Evolutionary conservation across 2,113 vertebrate species (phyloP).

Genomic region (Piprites chloris): DNA sequence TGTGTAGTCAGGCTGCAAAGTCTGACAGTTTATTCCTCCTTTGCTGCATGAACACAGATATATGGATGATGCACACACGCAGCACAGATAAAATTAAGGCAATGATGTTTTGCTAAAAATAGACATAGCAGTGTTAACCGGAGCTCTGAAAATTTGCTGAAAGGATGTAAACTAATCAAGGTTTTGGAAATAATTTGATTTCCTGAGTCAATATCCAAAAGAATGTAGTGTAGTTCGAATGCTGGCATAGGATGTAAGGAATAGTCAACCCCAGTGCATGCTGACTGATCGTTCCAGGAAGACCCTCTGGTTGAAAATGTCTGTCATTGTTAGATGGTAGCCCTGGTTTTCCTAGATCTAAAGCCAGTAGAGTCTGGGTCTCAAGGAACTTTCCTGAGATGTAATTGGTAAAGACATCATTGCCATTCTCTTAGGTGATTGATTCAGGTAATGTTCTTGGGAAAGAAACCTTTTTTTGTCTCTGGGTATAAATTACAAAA

Average conservation of each 20-base stretch:
- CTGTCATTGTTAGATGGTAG: not conserved
- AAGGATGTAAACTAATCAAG: not conserved
- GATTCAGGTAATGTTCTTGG: not conserved
- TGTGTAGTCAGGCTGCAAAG: not conserved
- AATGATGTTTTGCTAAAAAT: not conserved
- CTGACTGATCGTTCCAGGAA: not conserved
- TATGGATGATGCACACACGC: accelerated
- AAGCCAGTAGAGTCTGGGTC: not conserved
- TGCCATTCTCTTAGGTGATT: not conserved
- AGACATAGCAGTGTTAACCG: not conserved
- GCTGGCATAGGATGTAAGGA: not conserved
- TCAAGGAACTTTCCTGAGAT: not conserved
- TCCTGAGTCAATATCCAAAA: not conserved
- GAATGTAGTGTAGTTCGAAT: not conserved
- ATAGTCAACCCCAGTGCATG: not conserved
- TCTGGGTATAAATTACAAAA: not conserved
- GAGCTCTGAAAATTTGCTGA: not conserved
- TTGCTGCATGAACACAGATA: not conserved
- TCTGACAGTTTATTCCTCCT: not conserved
- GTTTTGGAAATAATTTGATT: not conserved
- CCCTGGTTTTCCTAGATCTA: not conserved
- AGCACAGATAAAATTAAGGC: not conserved
- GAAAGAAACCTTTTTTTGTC: not conserved
- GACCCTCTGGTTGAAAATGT: not conserved
- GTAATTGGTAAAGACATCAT: not conserved